These are phyloP conservation scores for Zaprionus ornatus DNA, from an alignment of 1,140 invertebrate genomes.

Conservation along the genomic window DNA sequence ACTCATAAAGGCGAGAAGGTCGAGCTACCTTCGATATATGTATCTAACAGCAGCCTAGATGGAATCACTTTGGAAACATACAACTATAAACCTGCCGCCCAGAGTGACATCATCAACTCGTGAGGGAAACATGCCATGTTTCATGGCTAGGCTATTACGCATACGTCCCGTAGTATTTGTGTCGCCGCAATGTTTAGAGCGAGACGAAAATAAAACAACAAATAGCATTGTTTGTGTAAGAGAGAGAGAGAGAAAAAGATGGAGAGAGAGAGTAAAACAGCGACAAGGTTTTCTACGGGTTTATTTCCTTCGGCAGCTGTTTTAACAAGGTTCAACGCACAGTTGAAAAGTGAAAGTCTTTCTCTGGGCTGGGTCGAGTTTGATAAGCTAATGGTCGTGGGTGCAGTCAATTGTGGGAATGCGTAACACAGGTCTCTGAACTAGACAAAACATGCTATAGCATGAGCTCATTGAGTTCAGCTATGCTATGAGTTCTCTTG, in stretches of 20 bases:
- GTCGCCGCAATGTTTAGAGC: slow-evolving; percentile 39
- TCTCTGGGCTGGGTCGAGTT: slow-evolving; percentile 16
- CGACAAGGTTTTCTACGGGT: slow-evolving; percentile 46
- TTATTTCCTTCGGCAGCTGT: slow-evolving; percentile 43
- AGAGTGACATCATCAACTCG: slow-evolving; percentile 59
- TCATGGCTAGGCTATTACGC: slow-evolving; percentile 38
- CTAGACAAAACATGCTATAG: slow-evolving; percentile 20
- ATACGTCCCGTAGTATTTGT: slow-evolving; percentile 56
- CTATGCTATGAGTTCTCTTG: too few species aligned
- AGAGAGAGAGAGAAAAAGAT: background rate
- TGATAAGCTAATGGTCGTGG: slow-evolving; percentile 35
- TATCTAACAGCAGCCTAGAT: background rate
- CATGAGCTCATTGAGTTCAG: slow-evolving; percentile 57
- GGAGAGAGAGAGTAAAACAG: background rate
- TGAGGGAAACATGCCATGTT: slow-evolving; percentile 33
- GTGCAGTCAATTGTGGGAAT: slow-evolving; percentile 33
- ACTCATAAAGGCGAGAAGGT: slow-evolving; percentile 32
- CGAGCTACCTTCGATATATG: slow-evolving; percentile 6
- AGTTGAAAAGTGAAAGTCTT: slow-evolving; percentile 65
- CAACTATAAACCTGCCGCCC: slow-evolving; percentile 29
- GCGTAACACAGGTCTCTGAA: slow-evolving; percentile 19
- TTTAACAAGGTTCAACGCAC: slow-evolving; percentile 56
- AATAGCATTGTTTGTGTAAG: background rate
- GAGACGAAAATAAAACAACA: slow-evolving; percentile 14
- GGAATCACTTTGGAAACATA: background rate